Base-by-base conservation (phyloP, 2,797 vertebrate genomes). In the Hipposideros larvatus region DNA sequence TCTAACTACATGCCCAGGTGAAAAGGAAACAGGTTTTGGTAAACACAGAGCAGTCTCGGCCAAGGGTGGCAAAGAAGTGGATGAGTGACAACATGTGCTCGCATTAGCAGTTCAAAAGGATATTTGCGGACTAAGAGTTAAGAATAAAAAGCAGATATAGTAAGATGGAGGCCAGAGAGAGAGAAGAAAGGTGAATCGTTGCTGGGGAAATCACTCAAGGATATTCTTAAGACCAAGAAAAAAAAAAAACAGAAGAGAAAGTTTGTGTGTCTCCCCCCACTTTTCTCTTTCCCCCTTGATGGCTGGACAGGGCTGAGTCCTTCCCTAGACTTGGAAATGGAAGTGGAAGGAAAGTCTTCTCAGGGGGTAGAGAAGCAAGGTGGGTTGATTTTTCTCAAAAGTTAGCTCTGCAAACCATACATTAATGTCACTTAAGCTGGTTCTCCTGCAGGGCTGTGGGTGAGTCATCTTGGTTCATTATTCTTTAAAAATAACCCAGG, bases 401-500 rank as follows among this genome's bases (percentile, higher is more conserved):
- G 34, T 24, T 74, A 41, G 70, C 57, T 92, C 78, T 78, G 73
- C n/a, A 87, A 96, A 86, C 92, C 94, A 28, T 51, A 28, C 61
- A 87, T 97, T 96, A 96, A 87, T 57, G 65, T 61, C 41, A 46
- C 13, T 31, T 18, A 46, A 66, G 61, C 61, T 85, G 87, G 79
- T 85, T 96, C 80, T 95, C 86, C 79, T 55, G 73, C 71, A 71
- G 87, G 71, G 89, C 77, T 94, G 61, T 59, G 85, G 18, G 34
- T 92, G 91, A 96, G 86, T 96, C 97, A 95, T 96, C 94, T 21
- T 11, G 37, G 51, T 78, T 96, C 93, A 90, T 97, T 97, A 95
- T 92, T 94, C 88, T 95, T 96, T 95, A 94, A 94, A 97, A 95
- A 97, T 97, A 97, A 95, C 84, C 18, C 34, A 48, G 66, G 31